Evolutionary conservation across 2,113 vertebrate genomes (phyloP).

Genomic region (Aplodontia rufa): DNA sequence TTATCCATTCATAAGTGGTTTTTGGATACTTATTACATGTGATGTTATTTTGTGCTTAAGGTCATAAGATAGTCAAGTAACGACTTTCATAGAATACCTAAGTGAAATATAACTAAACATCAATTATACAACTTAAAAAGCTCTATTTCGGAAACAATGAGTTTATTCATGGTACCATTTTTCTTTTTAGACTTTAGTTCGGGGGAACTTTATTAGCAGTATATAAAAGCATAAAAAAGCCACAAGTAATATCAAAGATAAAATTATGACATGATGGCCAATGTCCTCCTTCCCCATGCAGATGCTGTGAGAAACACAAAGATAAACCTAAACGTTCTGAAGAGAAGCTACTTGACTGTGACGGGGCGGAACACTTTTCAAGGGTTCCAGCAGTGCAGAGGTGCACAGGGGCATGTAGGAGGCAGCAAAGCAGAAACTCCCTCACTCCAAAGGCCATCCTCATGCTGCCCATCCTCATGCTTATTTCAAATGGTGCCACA

Average conservation of each 20-base stretch:
- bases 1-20: background rate
- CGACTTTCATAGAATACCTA: background rate
- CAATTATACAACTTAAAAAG: background rate
- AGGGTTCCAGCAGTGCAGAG: background rate
- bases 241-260: background rate
- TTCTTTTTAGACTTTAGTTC: background rate
- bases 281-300: background rate
- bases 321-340: background rate
- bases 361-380: background rate
- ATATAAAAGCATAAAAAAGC: background rate
- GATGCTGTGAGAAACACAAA: background rate
- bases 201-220: background rate
- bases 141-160: background rate
- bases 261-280: background rate
- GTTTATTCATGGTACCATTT: background rate
- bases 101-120: background rate
- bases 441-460: background rate
- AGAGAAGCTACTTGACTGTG: background rate
- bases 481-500: background rate
- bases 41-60: background rate
- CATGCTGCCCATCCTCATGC: background rate
- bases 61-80: background rate
- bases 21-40: background rate
- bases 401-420: background rate
- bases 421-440: background rate